Evolutionary conservation across 2,888 invertebrate species (phyloP).

Genomic region (Strigamia crassipes): DNA sequence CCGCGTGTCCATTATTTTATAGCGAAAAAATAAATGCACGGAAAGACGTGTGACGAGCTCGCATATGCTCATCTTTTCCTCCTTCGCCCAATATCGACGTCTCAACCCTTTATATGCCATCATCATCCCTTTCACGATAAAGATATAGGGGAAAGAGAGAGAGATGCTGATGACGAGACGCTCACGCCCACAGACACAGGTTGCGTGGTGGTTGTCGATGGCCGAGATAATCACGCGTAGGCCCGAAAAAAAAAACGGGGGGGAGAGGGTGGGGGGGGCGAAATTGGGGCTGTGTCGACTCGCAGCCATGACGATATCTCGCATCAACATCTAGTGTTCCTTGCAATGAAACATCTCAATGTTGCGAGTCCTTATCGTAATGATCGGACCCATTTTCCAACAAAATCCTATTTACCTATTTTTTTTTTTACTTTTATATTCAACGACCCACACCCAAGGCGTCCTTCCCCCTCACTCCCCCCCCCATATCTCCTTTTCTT

Average conservation of each 20-base stretch:
- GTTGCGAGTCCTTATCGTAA: background rate
- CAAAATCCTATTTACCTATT: background rate
- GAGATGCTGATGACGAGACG: background rate
- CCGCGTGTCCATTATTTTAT: conserved; percentile 36
- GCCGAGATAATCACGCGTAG: conserved; percentile 19
- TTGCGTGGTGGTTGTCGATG: conserved; percentile 9
- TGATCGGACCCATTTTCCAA: background rate
- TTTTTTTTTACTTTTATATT: background rate
- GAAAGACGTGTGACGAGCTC: background rate
- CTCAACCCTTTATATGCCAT: background rate
- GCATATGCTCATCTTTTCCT: no score
- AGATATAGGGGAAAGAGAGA: background rate
- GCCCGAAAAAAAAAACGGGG: background rate
- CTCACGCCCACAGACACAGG: conserved; percentile 30
- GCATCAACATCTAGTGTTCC: conserved; percentile 9
- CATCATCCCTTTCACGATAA: background rate
- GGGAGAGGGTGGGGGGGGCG: background rate
- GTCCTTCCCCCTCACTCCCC: background rate
- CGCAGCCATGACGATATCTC: background rate
- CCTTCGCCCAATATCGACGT: background rate
- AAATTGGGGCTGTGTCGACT: background rate
- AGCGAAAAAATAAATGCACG: background rate
- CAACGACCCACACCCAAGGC: background rate
- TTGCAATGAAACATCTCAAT: background rate
- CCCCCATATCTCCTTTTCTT: background rate